Base-by-base conservation (phyloP, 2,888 invertebrate genomes). In the Agrilus biguttatus region DNA sequence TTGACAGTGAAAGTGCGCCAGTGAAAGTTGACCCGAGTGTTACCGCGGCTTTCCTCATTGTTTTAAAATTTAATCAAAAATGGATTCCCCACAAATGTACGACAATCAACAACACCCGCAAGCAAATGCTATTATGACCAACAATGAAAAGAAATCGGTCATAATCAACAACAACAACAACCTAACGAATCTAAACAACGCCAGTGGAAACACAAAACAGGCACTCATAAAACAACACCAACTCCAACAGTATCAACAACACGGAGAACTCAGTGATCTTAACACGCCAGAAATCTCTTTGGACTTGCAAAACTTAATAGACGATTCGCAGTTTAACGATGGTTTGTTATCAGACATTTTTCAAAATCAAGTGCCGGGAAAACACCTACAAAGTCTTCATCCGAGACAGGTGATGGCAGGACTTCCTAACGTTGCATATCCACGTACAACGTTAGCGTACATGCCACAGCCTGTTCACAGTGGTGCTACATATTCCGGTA, bases 391-490 rank as follows among this genome's bases (percentile, higher is more conserved):
- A 51, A 60, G 55, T 47, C 51, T 65, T 41, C 62, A 69, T 46
- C 57, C 68, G 40, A 43, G 68, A 57, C 75, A 73, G 49, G 60
- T 67, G 5, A 61, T 67, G 55, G 49, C 62, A 41, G 60, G 56
- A 43, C 62, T 57, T 41, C 55, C 56, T 40, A 56, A 50, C 44
- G 53, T 55, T 37, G 61, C 49, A 47, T 78, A 75, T 55, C 78
- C 81, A 3, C 67, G 86, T 47, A 83, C 83, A 19, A 83, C 86
- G 0, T 64, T 90, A 45, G 86, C 88, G 14, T 90, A 90, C 58
- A 89, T 91, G 87, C 91, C 91, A 1, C 91, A 91, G 65, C 87
- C 89, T 14, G 89, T 90, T 4, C 88, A 89, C 63, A 85, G 82
- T 47, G 83, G 83, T 8, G 79, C 79, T 7, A 77, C 77, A 12